Evolutionary conservation across 2,797 vertebrate species (phyloP).

Genomic region (Scleropages formosus): DNA sequence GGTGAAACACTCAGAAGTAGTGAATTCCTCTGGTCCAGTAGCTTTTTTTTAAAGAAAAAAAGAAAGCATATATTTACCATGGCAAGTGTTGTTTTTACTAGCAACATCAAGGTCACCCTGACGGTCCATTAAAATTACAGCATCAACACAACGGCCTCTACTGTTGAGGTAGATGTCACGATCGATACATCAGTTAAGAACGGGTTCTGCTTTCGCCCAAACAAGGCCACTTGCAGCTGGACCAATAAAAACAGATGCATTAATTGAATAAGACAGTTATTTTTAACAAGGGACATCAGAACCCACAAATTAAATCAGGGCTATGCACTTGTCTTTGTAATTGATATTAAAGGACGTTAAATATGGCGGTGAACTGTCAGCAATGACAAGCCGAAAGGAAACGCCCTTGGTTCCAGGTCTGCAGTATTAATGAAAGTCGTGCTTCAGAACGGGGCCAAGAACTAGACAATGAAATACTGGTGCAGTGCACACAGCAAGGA

Average conservation of each 20-base stretch:
- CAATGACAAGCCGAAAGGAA: conserved; percentile 28
- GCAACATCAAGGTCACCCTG: conserved; percentile 56
- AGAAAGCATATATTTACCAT: background rate
- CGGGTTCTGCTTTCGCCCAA: conserved; percentile 45
- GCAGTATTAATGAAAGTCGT: conserved; percentile 25
- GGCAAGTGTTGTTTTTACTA: conserved; percentile 26
- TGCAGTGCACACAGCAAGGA: background rate
- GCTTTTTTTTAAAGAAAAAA: background rate
- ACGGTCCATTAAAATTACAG: conserved; percentile 54
- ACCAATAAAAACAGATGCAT: conserved; percentile 56
- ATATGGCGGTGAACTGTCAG: conserved; percentile 60
- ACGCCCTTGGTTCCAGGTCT: conserved; percentile 30
- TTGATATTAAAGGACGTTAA: conserved; percentile 69
- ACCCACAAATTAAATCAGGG: conserved; percentile 63
- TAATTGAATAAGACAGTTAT: conserved; percentile 72
- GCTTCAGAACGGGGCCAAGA: background rate
- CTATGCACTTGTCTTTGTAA: conserved; percentile 63
- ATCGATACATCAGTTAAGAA: conserved; percentile 61
- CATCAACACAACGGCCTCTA: conserved; percentile 35
- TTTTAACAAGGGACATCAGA: conserved; percentile 62
- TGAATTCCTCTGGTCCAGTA: background rate
- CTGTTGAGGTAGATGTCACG: conserved; percentile 53
- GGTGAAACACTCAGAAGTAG: background rate
- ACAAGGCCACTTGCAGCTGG: conserved; percentile 52
- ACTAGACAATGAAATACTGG: conserved; percentile 4